A percentile compares a stretch with the other conserved stretches of the same genome.
phyloP scores from a whole-genome alignment of 1,140 invertebrate genomes.

The Pseudobourletiella spinata region DNA sequence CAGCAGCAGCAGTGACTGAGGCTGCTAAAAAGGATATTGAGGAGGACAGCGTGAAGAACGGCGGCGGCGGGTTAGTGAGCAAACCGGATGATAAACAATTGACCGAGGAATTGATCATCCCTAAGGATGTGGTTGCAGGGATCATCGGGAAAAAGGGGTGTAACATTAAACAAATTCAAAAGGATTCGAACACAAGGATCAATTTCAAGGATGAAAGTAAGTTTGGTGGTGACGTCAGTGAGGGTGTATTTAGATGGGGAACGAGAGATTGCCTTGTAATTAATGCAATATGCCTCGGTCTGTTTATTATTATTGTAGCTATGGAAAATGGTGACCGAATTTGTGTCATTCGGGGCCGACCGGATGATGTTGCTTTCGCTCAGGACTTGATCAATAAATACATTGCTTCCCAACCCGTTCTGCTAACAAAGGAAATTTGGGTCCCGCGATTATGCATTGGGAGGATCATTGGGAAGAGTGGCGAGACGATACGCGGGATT shows the following conservation, averaged over 20 bases:
- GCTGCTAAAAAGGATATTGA: neutral
- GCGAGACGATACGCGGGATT: conserved; percentile 27
- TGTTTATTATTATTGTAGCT: conserved; percentile 8
- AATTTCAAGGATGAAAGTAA: conserved; percentile 26
- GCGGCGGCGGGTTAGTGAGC: too few relatives aligned
- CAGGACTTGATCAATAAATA: conserved; percentile 22
- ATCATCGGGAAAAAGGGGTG: conserved; percentile 27
- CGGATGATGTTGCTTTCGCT: conserved; percentile 19
- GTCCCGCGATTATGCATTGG: conserved; percentile 21
- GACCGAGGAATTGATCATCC: neutral
- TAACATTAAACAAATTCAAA: conserved; percentile 25
- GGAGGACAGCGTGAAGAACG: too few relatives aligned
- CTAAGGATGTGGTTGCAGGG: conserved; percentile 17
- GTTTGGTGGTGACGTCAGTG: neutral
- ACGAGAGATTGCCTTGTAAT: neutral
- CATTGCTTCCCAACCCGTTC: conserved; percentile 21
- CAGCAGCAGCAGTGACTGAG: neutral
- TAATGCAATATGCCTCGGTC: neutral
- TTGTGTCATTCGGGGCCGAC: conserved; percentile 16
- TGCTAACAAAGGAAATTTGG: neutral
- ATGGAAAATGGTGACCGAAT: conserved; percentile 26
- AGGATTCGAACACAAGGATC: conserved; percentile 24
- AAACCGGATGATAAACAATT: neutral
- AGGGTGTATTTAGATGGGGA: neutral
- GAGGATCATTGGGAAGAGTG: conserved; percentile 29